These are phyloP conservation scores for Chrysolophus pictus DNA, from an alignment of 2,797 vertebrate genomes.

Conservation along the genomic window DNA sequence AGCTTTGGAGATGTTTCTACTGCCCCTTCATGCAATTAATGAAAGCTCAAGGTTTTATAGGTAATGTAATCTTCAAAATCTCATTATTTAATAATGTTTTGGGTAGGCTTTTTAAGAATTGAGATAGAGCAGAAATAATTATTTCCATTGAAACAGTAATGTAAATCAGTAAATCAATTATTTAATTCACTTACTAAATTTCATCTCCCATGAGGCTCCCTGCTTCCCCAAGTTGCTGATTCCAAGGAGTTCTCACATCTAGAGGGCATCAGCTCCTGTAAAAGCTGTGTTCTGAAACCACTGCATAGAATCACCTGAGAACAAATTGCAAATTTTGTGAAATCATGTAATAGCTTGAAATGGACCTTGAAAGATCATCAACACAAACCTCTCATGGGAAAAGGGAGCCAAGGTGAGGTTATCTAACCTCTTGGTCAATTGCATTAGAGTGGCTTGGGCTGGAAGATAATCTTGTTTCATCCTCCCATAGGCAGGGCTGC, in stretches of 20 bases:
- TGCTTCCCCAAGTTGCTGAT: not conserved
- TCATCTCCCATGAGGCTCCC: rapidly evolving
- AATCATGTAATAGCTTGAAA: not conserved
- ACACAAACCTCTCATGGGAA: no score
- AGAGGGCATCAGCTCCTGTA: not conserved
- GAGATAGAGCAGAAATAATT: not conserved
- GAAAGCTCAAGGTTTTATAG: not conserved
- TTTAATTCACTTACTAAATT: not conserved
- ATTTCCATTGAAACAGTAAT: not conserved
- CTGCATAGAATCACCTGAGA: not conserved
- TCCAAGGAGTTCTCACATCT: not conserved
- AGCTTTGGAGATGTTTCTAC: not conserved
- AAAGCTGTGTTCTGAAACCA: not conserved
- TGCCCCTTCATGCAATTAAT: not conserved
- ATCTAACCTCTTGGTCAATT: no score
- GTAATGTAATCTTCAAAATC: not conserved
- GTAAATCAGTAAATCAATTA: not conserved
- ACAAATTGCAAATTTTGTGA: not conserved
- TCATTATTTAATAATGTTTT: not conserved
- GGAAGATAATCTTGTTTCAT: no score
- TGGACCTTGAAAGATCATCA: not conserved
- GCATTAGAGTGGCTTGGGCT: no score
- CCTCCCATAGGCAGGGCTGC: no score
- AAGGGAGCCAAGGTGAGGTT: no score
- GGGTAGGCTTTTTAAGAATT: not conserved